Evolutionary conservation across 2,113 vertebrate species (phyloP).

Genomic region (Calyptommatus sinebrachiatus): DNA sequence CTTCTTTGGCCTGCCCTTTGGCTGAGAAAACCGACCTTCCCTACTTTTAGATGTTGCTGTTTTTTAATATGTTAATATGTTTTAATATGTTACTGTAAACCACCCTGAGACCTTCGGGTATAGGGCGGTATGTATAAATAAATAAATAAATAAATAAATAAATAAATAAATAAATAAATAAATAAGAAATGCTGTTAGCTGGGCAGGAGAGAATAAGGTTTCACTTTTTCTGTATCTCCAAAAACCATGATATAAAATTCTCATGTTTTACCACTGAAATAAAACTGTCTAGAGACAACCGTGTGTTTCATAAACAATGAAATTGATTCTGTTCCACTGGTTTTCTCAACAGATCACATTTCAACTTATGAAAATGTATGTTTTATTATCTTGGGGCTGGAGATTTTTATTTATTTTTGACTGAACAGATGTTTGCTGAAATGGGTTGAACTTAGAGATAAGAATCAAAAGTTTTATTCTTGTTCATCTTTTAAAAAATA

Average conservation of each 20-base stretch:
- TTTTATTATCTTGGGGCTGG: conserved; percentile 38
- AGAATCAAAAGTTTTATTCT: too few species aligned
- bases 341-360: conserved; percentile 1
- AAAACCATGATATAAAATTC: conserved; percentile 4
- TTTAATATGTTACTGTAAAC: too few species aligned
- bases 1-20: too few species aligned
- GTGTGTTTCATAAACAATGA: neutral
- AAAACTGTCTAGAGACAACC: neutral
- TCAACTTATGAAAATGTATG: conserved; percentile 58
- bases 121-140: too few species aligned
- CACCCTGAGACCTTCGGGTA: too few species aligned
- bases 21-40: too few species aligned
- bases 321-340: conserved; percentile 20
- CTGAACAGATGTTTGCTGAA: conserved; percentile 31
- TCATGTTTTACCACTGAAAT: neutral
- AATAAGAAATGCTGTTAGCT: too few species aligned
- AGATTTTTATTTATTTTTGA: conserved; percentile 30
- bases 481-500: too few species aligned
- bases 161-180: too few species aligned
- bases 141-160: too few species aligned
- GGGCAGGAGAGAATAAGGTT: neutral
- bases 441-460: neutral
- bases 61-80: too few species aligned
- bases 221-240: conserved; percentile 6
- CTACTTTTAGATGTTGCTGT: too few species aligned